Percentiles rank a stretch among this genome's conserved stretches.
Conservation (phyloP, 2,113 vertebrate genomes). For the Epinephelus moara region DNA sequence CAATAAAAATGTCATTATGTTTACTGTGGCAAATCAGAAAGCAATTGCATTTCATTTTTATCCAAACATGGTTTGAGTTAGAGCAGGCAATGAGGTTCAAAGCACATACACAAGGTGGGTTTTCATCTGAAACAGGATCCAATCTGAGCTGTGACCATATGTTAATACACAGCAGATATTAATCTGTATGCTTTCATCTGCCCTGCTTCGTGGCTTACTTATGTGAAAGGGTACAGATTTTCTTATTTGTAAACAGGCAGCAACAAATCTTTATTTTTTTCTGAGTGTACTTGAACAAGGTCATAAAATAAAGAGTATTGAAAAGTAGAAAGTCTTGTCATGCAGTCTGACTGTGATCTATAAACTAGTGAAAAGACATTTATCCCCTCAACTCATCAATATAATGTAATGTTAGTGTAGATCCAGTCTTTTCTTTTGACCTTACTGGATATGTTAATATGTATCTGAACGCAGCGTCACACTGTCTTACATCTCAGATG, state of each 20-base stretch:
- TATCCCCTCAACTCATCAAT: not conserved
- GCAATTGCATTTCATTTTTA: constrained; percentile 68
- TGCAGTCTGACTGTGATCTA: not conserved
- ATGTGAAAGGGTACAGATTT: constrained; percentile 16
- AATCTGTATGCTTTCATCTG: constrained; percentile 62
- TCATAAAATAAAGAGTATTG: constrained; percentile 17
- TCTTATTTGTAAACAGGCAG: constrained; percentile 15
- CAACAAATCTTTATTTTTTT: not conserved
- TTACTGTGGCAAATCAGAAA: constrained; percentile 76
- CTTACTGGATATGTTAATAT: not conserved
- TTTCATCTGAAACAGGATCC: constrained; percentile 58
- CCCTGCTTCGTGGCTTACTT: constrained; percentile 44
- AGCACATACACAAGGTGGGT: constrained; percentile 33
- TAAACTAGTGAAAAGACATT: not conserved
- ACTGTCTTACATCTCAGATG: not conserved
- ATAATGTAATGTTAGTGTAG: not conserved
- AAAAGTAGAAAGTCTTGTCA: constrained; percentile 6
- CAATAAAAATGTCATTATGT: constrained; percentile 73
- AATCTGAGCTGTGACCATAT: constrained; percentile 68
- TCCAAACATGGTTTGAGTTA: constrained; percentile 47
- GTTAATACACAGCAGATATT: constrained; percentile 65
- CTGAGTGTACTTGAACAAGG: constrained; percentile 35
- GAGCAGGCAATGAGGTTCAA: constrained; percentile 38
- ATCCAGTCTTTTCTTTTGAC: not conserved
- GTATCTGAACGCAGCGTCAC: not conserved